Percentiles rank a stretch among this genome's conserved stretches.
Conservation (phyloP, 1,140 invertebrate species). For the Lepidotrigona ventralis region DNA sequence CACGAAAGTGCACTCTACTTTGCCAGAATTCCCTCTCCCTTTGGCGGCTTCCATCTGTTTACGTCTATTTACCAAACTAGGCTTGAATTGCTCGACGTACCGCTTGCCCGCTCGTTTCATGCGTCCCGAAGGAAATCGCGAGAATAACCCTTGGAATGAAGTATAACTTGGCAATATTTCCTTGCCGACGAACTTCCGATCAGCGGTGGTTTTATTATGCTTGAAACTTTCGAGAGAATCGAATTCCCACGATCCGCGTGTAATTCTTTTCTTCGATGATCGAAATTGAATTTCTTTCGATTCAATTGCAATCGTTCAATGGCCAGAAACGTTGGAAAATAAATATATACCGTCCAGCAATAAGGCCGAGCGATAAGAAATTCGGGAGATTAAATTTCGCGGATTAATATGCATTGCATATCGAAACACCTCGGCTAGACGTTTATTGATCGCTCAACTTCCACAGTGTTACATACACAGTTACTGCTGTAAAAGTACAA, state of each 20-base stretch:
- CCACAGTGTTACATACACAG: no score
- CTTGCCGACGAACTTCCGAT: neutral
- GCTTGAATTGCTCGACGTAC: slow-evolving; percentile 28
- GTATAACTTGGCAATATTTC: neutral
- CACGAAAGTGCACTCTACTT: slow-evolving; percentile 43
- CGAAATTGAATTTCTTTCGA: neutral
- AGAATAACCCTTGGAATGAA: slow-evolving; percentile 1
- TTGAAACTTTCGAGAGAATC: neutral
- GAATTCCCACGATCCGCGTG: neutral
- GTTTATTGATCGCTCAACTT: neutral
- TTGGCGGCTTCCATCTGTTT: slow-evolving; percentile 27
- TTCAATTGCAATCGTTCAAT: neutral
- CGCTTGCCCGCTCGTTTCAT: slow-evolving; percentile 16
- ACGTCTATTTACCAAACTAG: slow-evolving; percentile 39
- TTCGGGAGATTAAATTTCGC: neutral
- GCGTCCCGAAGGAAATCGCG: slow-evolving; percentile 18
- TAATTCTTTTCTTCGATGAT: neutral
- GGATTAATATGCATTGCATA: neutral
- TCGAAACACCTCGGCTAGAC: neutral
- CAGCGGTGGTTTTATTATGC: neutral
- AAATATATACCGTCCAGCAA: neutral
- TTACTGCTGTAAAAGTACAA: neutral
- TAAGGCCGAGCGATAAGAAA: neutral
- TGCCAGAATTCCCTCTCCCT: slow-evolving; percentile 21
- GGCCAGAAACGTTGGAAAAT: neutral